phyloP scores from a whole-genome alignment of 2,888 invertebrate species.

The Temnothorax unifasciatus region DNA sequence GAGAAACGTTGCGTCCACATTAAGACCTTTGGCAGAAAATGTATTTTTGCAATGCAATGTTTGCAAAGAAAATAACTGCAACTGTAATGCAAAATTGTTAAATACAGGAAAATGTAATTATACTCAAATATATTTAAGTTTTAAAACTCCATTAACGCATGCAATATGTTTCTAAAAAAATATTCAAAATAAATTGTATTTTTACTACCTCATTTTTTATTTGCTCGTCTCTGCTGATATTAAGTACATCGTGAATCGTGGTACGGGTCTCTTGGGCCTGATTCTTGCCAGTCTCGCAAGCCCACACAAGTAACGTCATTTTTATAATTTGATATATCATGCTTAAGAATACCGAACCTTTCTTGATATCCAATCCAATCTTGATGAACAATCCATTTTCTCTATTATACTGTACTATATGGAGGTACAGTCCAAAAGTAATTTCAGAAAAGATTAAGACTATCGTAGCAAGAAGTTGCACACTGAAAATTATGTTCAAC shows the following conservation, averaged over 20 bases:
- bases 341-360: neutral
- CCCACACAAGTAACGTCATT: neutral
- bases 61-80: neutral
- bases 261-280: neutral
- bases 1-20: neutral
- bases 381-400: neutral
- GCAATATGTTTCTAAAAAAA: neutral
- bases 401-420: neutral
- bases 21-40: neutral
- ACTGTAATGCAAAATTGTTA: neutral
- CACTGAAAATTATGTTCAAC: neutral
- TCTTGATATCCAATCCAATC: neutral
- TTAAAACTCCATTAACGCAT: neutral
- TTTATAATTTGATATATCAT: fast-evolving
- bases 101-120: too few species aligned
- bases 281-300: slow-evolving; percentile 4
- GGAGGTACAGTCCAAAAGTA: neutral
- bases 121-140: too few species aligned
- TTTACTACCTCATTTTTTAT: neutral
- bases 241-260: neutral
- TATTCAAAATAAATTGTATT: neutral
- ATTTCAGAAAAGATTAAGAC: neutral
- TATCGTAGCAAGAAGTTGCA: neutral
- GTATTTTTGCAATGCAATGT: neutral
- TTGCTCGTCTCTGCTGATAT: neutral